Evolutionary conservation across 1,140 invertebrate species (phyloP).

Genomic region (Drosophila ohnishii): DNA sequence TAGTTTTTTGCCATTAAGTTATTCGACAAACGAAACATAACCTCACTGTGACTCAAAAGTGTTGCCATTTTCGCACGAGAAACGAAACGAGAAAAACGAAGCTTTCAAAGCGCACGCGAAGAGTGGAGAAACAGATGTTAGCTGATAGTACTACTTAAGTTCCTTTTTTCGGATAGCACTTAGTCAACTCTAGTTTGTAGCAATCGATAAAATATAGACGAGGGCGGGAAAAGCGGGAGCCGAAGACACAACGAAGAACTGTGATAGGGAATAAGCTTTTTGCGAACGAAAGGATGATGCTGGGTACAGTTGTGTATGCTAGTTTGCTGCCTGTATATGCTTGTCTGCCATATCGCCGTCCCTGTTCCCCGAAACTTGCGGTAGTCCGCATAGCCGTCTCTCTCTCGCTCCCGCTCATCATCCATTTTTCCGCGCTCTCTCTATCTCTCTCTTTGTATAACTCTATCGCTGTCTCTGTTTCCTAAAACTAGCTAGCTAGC

Average conservation of each 20-base stretch:
- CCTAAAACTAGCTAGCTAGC: conserved; percentile 56
- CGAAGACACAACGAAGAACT: conserved; percentile 26
- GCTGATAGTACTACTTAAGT: conserved; percentile 47
- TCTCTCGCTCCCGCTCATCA: conserved; percentile 28
- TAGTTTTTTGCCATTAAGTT: conserved; percentile 47
- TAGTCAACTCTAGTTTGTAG: conserved; percentile 41
- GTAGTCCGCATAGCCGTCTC: conserved; percentile 22
- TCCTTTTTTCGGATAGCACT: conserved; percentile 48
- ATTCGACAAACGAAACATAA: conserved; percentile 45
- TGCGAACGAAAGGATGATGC: conserved; percentile 32
- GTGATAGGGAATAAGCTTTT: conserved; percentile 46
- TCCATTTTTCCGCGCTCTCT: conserved; percentile 23
- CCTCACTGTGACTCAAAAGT: conserved; percentile 58
- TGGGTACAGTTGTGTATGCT: conserved; percentile 50
- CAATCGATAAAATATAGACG: conserved; percentile 11
- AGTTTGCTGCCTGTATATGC: conserved; percentile 35
- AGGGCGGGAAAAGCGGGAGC: conserved; percentile 18
- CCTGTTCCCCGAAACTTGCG: conserved; percentile 25
- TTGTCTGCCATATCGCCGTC: conserved; percentile 37
- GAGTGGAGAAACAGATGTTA: conserved; percentile 29
- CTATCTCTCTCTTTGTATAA: conserved; percentile 29
- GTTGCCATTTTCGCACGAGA: conserved; percentile 58
- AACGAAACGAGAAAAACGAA: conserved; percentile 25
- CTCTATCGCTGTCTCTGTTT: conserved; percentile 44
- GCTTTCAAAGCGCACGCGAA: conserved; percentile 42